Percentiles rank a stretch among this genome's conserved stretches.
Conservation (phyloP, 2,888 invertebrate genomes). For the Dinocampus coccinellae region DNA sequence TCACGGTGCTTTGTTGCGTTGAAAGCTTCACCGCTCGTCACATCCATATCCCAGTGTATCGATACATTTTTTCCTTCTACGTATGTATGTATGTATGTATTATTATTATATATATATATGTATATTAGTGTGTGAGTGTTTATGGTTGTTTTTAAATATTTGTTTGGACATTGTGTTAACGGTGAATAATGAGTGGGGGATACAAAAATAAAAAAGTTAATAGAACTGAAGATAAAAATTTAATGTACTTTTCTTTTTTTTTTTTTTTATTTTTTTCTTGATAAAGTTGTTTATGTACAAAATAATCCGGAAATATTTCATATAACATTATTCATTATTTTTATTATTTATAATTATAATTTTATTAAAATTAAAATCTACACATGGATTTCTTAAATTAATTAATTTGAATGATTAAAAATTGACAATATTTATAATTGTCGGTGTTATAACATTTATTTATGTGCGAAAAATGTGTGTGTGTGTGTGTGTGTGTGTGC, state of each 20-base stretch:
- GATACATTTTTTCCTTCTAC: not conserved
- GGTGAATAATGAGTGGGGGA: no score
- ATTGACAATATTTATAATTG: no score
- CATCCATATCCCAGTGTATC: not conserved
- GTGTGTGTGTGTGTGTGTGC: not conserved
- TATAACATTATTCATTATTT: slow-evolving; percentile 54
- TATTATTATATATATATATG: no score
- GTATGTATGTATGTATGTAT: slow-evolving; percentile 33
- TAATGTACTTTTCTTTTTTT: slow-evolving; percentile 53
- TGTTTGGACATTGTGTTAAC: no score
- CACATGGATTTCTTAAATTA: slow-evolving; percentile 33
- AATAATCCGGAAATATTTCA: slow-evolving; percentile 66
- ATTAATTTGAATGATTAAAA: not conserved
- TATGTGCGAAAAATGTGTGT: no score
- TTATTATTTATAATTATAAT: slow-evolving; percentile 26
- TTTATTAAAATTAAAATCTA: not conserved
- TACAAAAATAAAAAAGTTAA: not conserved
- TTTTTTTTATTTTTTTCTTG: slow-evolving; percentile 66
- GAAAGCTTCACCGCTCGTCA: not conserved
- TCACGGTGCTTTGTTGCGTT: slow-evolving; percentile 1
- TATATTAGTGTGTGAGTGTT: no score
- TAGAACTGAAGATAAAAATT: not conserved
- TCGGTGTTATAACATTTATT: no score
- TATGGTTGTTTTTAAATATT: no score
- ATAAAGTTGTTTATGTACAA: slow-evolving; percentile 67